Evolutionary conservation across 2,888 invertebrate species (phyloP).

Genomic region (Graphium colonna): DNA sequence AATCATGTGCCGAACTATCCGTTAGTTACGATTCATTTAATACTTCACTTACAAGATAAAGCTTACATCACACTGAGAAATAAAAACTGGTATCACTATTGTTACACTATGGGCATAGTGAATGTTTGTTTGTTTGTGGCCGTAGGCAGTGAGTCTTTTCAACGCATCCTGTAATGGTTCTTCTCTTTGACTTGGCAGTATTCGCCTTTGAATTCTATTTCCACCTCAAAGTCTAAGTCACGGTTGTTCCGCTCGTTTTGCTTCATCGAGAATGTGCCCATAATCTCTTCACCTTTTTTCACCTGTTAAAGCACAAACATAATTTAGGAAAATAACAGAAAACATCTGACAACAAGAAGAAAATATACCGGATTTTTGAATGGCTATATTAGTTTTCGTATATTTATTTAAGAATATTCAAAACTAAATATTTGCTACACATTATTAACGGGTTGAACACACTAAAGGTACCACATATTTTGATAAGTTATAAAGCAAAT

Average conservation of each 20-base stretch:
- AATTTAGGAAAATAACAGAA: too few species aligned
- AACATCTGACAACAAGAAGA: too few species aligned
- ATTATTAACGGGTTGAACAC: too few species aligned
- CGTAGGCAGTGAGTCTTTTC: slow-evolving; percentile 42
- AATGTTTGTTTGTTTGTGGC: not conserved
- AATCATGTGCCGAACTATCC: too few species aligned
- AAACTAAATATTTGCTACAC: too few species aligned
- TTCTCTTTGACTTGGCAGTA: slow-evolving; percentile 90
- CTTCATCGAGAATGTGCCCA: slow-evolving; percentile 94
- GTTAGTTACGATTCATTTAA: slow-evolving; percentile 5
- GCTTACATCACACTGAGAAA: slow-evolving; percentile 22
- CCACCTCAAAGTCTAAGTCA: slow-evolving; percentile 97
- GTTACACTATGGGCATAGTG: slow-evolving; percentile 2
- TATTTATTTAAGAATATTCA: too few species aligned
- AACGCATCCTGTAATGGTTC: slow-evolving; percentile 95
- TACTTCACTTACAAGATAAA: slow-evolving; percentile 21
- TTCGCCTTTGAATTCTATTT: slow-evolving; percentile 95
- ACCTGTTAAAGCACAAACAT: slow-evolving; percentile 52
- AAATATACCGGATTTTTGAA: too few species aligned
- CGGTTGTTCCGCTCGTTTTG: slow-evolving; percentile 98
- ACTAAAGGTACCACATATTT: too few species aligned
- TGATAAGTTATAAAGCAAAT: too few species aligned
- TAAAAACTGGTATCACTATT: slow-evolving; percentile 17
- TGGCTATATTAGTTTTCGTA: too few species aligned
- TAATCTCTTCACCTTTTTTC: slow-evolving; percentile 96